Conservation (phyloP, 2,113 vertebrate genomes). For the Saccopteryx bilineata region DNA sequence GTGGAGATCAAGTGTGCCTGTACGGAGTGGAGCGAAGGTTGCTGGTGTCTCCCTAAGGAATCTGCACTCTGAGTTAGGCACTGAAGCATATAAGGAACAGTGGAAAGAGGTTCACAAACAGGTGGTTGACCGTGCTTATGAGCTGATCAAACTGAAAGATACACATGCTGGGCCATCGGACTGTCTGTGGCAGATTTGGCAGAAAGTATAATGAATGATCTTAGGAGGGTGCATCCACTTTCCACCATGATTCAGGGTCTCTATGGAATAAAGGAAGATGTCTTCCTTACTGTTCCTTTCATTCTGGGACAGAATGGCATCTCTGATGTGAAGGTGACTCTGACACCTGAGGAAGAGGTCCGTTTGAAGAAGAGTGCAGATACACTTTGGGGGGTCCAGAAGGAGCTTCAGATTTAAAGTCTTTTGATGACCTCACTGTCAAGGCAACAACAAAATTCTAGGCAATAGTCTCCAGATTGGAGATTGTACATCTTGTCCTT, state of each 20-base stretch:
- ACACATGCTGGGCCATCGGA: too few relatives aligned
- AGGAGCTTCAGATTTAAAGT: neutral
- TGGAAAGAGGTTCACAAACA: neutral
- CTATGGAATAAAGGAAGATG: neutral
- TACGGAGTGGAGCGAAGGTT: neutral
- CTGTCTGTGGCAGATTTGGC: neutral
- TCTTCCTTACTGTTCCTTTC: neutral
- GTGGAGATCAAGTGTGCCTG: neutral
- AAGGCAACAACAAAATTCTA: neutral
- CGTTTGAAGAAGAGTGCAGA: neutral
- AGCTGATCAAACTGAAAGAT: neutral
- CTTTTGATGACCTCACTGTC: neutral
- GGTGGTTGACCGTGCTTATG: neutral
- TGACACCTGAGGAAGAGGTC: neutral
- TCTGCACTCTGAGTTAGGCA: neutral
- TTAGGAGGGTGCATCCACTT: neutral
- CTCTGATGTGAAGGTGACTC: neutral
- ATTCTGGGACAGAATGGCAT: neutral
- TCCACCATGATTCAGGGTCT: neutral
- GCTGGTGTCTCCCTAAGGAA: neutral
- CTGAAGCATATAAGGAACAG: neutral
- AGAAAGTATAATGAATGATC: neutral
- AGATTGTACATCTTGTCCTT: neutral
- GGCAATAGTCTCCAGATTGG: neutral
- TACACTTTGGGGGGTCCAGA: neutral